Conservation (phyloP, 2,888 invertebrate species). For the Punctoribates punctum region DNA sequence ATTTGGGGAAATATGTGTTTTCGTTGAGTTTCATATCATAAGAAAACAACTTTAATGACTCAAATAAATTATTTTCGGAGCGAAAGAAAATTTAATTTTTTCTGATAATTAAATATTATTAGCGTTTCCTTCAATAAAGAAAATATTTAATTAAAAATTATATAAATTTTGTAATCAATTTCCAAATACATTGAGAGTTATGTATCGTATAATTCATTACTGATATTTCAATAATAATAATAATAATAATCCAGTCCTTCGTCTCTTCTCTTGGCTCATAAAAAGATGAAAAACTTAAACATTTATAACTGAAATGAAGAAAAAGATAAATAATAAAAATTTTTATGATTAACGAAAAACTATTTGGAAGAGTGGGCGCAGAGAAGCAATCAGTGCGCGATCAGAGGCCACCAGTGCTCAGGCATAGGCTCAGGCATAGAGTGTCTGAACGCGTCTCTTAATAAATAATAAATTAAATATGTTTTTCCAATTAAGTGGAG, state of each 20-base stretch:
- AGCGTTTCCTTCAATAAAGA: not conserved
- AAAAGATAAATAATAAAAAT: not conserved
- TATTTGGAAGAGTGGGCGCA: slow-evolving; percentile 8
- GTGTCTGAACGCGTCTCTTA: not conserved
- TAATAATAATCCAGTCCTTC: not conserved
- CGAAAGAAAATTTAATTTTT: not conserved
- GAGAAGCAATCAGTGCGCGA: not conserved
- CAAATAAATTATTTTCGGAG: not conserved
- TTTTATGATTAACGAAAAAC: slow-evolving; percentile 19
- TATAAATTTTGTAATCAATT: not conserved
- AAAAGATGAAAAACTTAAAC: not conserved
- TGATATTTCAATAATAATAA: not conserved
- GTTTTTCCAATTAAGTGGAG: no score
- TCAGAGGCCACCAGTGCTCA: slow-evolving; percentile 2
- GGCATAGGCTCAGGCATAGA: not conserved
- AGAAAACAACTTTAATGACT: not conserved
- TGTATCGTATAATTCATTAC: slow-evolving; percentile 9
- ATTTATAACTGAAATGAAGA: slow-evolving; percentile 10
- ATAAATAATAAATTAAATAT: not conserved
- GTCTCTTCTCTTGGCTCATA: not conserved
- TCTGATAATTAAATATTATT: no score
- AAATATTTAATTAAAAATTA: slow-evolving; percentile 19
- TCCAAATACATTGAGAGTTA: not conserved
- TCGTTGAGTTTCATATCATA: not conserved
- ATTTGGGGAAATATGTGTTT: not conserved